phyloP scores from a whole-genome alignment of 2,888 invertebrate species.

The Keiferia lycopersicella region DNA sequence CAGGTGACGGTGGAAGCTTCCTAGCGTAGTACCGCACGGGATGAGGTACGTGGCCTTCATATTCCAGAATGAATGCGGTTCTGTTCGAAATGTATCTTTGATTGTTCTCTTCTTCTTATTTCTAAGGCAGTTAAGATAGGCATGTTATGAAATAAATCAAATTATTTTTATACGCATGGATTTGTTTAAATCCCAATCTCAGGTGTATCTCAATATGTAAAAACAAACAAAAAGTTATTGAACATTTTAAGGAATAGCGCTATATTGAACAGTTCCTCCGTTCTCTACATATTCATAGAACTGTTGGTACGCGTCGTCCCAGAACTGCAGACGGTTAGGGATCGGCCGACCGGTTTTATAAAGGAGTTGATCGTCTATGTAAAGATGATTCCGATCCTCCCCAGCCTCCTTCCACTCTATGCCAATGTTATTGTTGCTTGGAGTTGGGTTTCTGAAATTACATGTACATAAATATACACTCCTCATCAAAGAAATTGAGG shows the following conservation, averaged over 20 bases:
- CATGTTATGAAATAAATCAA: not conserved
- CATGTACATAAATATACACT: too few relatives aligned
- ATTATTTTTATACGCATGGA: not conserved
- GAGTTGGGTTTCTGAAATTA: slow-evolving; percentile 41
- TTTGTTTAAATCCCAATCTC: not conserved
- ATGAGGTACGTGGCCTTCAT: slow-evolving; percentile 23
- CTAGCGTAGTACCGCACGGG: not conserved
- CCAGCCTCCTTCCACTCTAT: slow-evolving; percentile 31
- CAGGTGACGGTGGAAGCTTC: slow-evolving; percentile 56
- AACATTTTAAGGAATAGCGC: slow-evolving; percentile 11
- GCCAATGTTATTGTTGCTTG: slow-evolving; percentile 24
- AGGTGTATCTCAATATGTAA: not conserved
- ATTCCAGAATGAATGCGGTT: not conserved
- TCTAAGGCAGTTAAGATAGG: too few relatives aligned
- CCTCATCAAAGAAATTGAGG: too few relatives aligned
- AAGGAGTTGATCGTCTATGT: not conserved
- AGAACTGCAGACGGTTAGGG: slow-evolving; percentile 13
- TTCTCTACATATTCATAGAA: slow-evolving; percentile 14
- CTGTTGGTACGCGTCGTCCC: slow-evolving; percentile 19
- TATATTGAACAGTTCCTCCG: slow-evolving; percentile 11
- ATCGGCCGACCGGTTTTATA: not conserved
- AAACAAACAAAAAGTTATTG: not conserved
- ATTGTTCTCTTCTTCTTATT: too few relatives aligned
- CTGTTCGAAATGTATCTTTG: not conserved
- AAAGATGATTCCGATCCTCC: not conserved